Conservation (phyloP, 2,113 vertebrate species). For the Hypanus sabinus region DNA sequence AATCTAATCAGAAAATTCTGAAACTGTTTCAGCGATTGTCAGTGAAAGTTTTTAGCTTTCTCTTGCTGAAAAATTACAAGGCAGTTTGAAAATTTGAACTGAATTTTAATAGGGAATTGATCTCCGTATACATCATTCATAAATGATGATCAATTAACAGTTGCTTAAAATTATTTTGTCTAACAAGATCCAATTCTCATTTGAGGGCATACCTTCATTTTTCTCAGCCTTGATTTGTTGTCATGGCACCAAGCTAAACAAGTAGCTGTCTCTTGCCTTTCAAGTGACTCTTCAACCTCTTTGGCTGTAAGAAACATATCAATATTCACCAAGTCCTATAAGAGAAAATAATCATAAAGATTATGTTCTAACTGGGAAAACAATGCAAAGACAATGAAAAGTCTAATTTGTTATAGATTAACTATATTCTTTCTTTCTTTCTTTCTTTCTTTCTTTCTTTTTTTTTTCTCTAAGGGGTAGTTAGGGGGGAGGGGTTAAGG, state of each 20-base stretch:
- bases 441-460: too few species aligned
- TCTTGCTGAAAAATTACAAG: not conserved
- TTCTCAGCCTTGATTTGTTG: conserved; percentile 96
- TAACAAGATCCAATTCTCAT: conserved; percentile 42
- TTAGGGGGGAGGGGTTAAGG: too few species aligned
- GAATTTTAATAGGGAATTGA: not conserved
- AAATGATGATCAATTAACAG: not conserved
- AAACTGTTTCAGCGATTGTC: not conserved
- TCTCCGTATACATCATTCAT: not conserved
- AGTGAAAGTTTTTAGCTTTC: not conserved
- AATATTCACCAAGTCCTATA: conserved; percentile 93
- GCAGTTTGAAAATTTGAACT: not conserved
- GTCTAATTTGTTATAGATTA: not conserved
- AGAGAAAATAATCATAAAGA: not conserved
- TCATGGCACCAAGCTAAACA: conserved; percentile 98
- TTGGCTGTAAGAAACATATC: conserved; percentile 99
- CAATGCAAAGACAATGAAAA: not conserved
- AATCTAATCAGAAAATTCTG: not conserved
- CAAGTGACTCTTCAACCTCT: conserved; percentile 95
- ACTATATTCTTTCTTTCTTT: too few species aligned
- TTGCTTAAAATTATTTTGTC: conserved; percentile 39
- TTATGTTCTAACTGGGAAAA: not conserved
- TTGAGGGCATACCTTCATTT: conserved; percentile 80
- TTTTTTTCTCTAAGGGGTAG: too few species aligned
- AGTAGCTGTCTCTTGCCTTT: conserved; percentile 91